A percentile compares a stretch with the other conserved stretches of the same genome.
Evolutionary conservation across 2,113 vertebrate species (phyloP).

Genomic region (Jaculus jaculus): DNA sequence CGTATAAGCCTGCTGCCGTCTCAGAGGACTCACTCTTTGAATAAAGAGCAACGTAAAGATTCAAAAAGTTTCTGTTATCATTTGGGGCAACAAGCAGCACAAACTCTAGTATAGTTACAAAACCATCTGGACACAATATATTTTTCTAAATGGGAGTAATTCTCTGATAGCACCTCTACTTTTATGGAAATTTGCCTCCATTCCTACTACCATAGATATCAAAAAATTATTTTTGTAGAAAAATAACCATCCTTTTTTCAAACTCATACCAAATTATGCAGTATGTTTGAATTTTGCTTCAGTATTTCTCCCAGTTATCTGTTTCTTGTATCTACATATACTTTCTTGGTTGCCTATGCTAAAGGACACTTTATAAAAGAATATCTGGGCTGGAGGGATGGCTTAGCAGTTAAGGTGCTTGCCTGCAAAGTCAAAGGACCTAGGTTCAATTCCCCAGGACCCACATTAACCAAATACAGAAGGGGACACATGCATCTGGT

Average conservation of each 20-base stretch:
- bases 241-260: conserved; percentile 13
- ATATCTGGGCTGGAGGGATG: no score
- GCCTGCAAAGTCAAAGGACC: no score
- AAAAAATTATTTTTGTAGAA: conserved; percentile 11
- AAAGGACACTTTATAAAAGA: no score
- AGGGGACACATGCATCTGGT: no score
- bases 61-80: background rate
- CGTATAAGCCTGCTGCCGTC: no score
- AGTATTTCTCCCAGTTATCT: background rate
- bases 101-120: background rate
- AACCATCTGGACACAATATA: no score
- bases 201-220: background rate
- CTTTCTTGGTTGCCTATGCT: background rate
- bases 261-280: conserved; percentile 8
- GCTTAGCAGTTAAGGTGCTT: no score
- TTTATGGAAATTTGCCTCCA: background rate
- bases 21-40: background rate
- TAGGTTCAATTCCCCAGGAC: no score
- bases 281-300: background rate
- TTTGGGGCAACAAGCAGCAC: background rate
- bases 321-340: background rate
- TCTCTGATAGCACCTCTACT: background rate
- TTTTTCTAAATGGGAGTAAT: background rate
- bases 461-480: no score
- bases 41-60: background rate